These are phyloP conservation scores for Hedya salicella DNA, from an alignment of 2,888 invertebrate genomes.

Conservation along the genomic window DNA sequence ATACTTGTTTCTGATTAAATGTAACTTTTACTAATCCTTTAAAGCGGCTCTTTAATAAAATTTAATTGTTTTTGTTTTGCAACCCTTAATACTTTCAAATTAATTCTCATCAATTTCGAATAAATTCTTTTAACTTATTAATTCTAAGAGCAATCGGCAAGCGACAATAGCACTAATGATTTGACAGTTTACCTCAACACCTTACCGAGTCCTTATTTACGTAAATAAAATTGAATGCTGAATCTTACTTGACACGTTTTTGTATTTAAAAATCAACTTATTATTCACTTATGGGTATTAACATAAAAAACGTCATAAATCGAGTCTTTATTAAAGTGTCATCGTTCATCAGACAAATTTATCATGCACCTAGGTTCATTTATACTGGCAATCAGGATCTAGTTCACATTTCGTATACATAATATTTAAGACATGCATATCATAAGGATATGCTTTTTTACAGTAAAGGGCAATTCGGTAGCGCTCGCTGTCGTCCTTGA, in stretches of 20 bases:
- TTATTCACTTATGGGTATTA: not conserved
- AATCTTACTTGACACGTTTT: not conserved
- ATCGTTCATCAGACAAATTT: not conserved
- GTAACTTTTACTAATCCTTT: not conserved
- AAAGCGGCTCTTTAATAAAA: too few species aligned
- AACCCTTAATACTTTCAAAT: too few species aligned
- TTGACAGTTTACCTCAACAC: too few species aligned
- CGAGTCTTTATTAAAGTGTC: not conserved
- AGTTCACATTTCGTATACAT: slow-evolving; percentile 1
- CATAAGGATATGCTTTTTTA: slow-evolving; percentile 13
- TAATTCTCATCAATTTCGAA: too few species aligned
- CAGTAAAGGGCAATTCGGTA: slow-evolving; percentile 6
- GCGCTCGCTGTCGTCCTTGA: slow-evolving; percentile 7
- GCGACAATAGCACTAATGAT: not conserved
- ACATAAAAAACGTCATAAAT: not conserved
- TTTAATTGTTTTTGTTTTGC: too few species aligned
- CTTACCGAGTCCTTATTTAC: not conserved
- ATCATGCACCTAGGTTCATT: not conserved
- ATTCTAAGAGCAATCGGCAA: not conserved
- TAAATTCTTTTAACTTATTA: not conserved
- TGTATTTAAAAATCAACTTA: not conserved
- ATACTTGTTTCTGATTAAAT: too few species aligned
- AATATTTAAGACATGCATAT: slow-evolving; percentile 4
- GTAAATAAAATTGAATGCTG: not conserved
- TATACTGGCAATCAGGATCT: slow-evolving; percentile 28